Evolutionary conservation across 2,888 invertebrate species (phyloP), one percentile per base, ranked within the genome.

Genomic region (Camptogramma bilineatum): DNA sequence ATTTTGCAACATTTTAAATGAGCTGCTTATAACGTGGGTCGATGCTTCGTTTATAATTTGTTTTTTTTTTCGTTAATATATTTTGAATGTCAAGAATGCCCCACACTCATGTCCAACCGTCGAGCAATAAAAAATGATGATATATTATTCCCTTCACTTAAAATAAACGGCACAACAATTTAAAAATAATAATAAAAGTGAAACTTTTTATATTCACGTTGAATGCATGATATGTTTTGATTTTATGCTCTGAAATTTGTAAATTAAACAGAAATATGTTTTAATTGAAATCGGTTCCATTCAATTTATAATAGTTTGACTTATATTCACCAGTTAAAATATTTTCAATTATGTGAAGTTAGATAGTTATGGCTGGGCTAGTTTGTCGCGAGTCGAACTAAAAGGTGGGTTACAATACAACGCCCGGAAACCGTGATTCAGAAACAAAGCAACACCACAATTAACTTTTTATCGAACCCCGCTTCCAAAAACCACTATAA

Each of bases 121-220:
- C 67, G 59, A 51, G 65, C 65, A 70, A 73, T 76, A 78, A 78
- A 78, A 77, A 74, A 66, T 68, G 65, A 39, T 71, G 72, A 77
- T 73, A 72, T 77, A 77, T 77, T 75, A 68, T 71, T 69, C 72
- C 78, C 76, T 75, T 78, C 72, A 72, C 74, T 73, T 67, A 60
- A 73, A 72, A 63, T 58, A 71, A 56, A 50, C 56, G 54, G 34
- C n/a, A 24, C 46, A 16, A 19, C 53, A 50, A 52, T 64, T 50
- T 47, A 42, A 62, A 58, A 47, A 52, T 46, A 39, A 54, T 51
- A 42, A 56, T 56, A 62, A 59, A 65, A 54, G 50, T 57, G 42
- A 61, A 66, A 54, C 52, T 46, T 53, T 64, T 65, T 48, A 46
- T 46, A 54, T 51, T 54, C 47, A 48, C 42, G 17, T 47, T 47